Evolutionary conservation across 2,113 vertebrate genomes (phyloP).

Genomic region (cat (Felis catus)): F.catus_Fca126_mat1.0 CM031412.1:129814501-129815000

Average conservation of each 20-base stretch:
- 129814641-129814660: neutral
- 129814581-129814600: neutral
- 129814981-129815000: neutral
- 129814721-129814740: neutral
- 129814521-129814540: slow-evolving; percentile 39
- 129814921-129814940: neutral
- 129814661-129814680: neutral
- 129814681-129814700: neutral
- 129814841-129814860: slow-evolving; percentile 9
- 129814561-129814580: neutral
- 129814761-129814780: neutral
- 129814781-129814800: neutral
- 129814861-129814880: slow-evolving; percentile 25
- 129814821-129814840: slow-evolving; percentile 9
- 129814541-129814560: neutral
- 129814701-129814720: neutral
- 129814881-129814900: neutral
- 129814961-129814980: neutral
- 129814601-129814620: neutral
- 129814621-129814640: neutral
- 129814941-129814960: neutral
- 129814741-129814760: neutral
- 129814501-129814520: neutral
- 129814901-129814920: neutral
- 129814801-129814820: neutral